A percentile compares a stretch with the other conserved stretches of the same genome.
These are phyloP conservation scores for Pinna nobilis DNA, from an alignment of 1,140 invertebrate species.

Conservation along the genomic window DNA sequence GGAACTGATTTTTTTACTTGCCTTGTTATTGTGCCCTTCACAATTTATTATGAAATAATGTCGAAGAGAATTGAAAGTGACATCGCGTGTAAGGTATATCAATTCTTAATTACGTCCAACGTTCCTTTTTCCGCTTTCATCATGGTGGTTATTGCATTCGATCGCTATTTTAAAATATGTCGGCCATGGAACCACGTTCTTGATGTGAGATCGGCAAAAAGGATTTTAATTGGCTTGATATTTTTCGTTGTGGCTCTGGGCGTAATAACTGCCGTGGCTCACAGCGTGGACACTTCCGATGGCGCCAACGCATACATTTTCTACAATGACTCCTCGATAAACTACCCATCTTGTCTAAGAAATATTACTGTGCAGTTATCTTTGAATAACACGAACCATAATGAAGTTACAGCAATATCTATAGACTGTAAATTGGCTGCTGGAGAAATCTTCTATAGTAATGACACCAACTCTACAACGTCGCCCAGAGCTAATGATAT, in stretches of 20 bases:
- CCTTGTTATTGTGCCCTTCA: conserved; percentile 66
- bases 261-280: conserved; percentile 59
- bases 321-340: background rate
- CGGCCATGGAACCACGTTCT: conserved; percentile 68
- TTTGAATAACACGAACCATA: background rate
- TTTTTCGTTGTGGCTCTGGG: conserved; percentile 64
- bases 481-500: background rate
- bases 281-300: conserved; percentile 51
- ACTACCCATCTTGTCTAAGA: background rate
- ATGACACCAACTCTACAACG: background rate
- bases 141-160: conserved; percentile 73
- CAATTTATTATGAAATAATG: conserved; percentile 58
- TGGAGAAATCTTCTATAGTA: background rate
- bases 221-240: conserved; percentile 56
- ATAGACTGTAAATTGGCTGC: background rate
- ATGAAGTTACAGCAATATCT: background rate
- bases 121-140: conserved; percentile 71
- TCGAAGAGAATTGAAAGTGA: conserved; percentile 53
- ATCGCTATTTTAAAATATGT: conserved; percentile 74
- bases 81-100: conserved; percentile 67
- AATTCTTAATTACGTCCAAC: conserved; percentile 70
- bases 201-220: conserved; percentile 62
- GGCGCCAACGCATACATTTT: background rate
- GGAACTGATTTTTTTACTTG: conserved; percentile 70
- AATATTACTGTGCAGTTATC: background rate